Base-by-base conservation (phyloP, 2,113 vertebrate genomes). In the Thryonomys swinderianus region DNA sequence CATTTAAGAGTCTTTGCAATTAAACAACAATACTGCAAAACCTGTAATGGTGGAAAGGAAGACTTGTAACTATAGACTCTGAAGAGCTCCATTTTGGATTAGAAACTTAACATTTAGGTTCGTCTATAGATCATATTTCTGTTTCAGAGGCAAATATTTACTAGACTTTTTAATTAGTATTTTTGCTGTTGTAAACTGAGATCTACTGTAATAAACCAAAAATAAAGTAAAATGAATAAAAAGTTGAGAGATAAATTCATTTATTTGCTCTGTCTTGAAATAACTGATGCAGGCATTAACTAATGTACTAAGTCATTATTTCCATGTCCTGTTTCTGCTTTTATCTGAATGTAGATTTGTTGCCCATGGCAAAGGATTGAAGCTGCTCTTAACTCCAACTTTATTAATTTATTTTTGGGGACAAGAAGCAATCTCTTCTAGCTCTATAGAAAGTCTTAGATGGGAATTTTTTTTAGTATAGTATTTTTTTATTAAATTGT, bases 161-260 rank as follows among this genome's bases (percentile, higher is more conserved):
- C 67, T 71, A 17, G 25, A 18, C 37, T 85, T 95, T 73, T 30
- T 17, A 51, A 69, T 81, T 92, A 78, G 32, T 84, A 5, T 80
- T 92, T 64, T 95, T 96, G 37, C 3, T 93, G 2, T 64, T 95
- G 7, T 84, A 74, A 92, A 66, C 62, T 79, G 67, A 90, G 87
- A 40, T 95, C 6, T 84, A 61, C 74, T 93, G 34, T 96, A 90
- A 4, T 59, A 92, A 93, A 85, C 25, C 40, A 76, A 88, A 95
- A 64, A 71, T 74, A 85, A 89, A 81, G 66, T 67, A 62, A 91
- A 51, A 51, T 51, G 48, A 81, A 85, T 59, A 30, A 16, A 85
- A 57, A 73, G 17, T 85, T 32, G 45, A 32, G 21, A 30, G 11
- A 51, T 83, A 8, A 69, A 55, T 81, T 79, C 82, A 78, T 78